Evolutionary conservation across 2,888 invertebrate genomes (phyloP).

Genomic region (Pelosia muscerda): DNA sequence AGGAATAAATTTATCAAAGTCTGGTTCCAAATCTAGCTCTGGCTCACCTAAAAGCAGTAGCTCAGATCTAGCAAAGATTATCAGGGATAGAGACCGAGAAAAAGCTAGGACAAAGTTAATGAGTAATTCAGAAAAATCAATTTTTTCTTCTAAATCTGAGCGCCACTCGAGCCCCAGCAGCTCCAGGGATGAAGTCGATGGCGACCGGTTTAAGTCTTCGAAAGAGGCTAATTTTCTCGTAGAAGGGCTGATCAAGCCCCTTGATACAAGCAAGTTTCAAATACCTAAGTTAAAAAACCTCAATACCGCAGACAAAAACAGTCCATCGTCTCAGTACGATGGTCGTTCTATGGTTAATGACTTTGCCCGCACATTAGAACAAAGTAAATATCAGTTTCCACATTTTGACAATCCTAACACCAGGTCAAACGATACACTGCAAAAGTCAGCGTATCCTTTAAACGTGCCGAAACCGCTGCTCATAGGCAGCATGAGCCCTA

Average conservation of each 20-base stretch:
- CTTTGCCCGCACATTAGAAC: constrained; percentile 76
- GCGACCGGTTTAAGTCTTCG: constrained; percentile 88
- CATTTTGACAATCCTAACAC: constrained; percentile 75
- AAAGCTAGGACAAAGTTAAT: constrained; percentile 87
- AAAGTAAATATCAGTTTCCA: constrained; percentile 79
- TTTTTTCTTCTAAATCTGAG: constrained; percentile 88
- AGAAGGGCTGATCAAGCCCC: constrained; percentile 92
- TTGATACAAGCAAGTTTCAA: constrained; percentile 94
- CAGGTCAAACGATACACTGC: constrained; percentile 71
- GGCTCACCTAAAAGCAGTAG: constrained; percentile 88
- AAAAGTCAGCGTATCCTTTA: constrained; percentile 79
- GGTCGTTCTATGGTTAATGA: constrained; percentile 80
- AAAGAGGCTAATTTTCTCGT: constrained; percentile 89
- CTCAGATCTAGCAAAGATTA: constrained; percentile 86
- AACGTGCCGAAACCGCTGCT: constrained; percentile 81
- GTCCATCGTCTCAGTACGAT: constrained; percentile 76
- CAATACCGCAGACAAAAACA: constrained; percentile 81
- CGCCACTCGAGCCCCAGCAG: constrained; percentile 90
- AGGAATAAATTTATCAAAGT: constrained; percentile 81
- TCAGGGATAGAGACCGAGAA: constrained; percentile 88
- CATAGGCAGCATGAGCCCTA: constrained; percentile 80
- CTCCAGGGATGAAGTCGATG: constrained; percentile 88
- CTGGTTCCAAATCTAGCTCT: constrained; percentile 82
- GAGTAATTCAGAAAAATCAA: constrained; percentile 88
- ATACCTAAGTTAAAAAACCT: constrained; percentile 91